These are phyloP conservation scores for Drosophila mimica DNA, from an alignment of 2,888 invertebrate species.

Conservation along the genomic window DNA sequence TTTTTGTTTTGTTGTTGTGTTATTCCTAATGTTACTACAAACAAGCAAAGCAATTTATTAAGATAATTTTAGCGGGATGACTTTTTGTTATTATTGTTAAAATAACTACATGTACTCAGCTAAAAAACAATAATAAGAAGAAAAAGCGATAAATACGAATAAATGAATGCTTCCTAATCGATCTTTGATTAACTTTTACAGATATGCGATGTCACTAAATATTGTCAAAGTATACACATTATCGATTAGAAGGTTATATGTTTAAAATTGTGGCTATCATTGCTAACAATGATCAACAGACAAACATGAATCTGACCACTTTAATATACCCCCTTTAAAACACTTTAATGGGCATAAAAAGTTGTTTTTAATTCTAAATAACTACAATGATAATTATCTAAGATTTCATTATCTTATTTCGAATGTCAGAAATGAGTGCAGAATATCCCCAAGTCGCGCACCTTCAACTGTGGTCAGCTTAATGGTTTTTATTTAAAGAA, in stretches of 20 bases:
- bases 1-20: not conserved
- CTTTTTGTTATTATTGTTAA: not conserved
- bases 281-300: not conserved
- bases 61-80: not conserved
- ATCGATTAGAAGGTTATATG: not conserved
- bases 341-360: not conserved
- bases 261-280: not conserved
- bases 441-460: not conserved
- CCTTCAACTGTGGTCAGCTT: not conserved
- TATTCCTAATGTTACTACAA: not conserved
- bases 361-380: not conserved
- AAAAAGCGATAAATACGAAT: no score
- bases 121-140: not conserved
- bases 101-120: not conserved
- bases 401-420: not conserved
- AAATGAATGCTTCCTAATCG: not conserved
- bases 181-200: not conserved
- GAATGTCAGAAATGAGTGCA: conserved; percentile 1
- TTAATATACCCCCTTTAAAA: not conserved
- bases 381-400: not conserved
- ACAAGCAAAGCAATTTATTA: not conserved
- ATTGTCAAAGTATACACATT: not conserved
- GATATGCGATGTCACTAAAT: not conserved
- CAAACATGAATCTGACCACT: not conserved
- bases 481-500: not conserved